These are phyloP conservation scores for Sinocyclocheilus anshuiensis DNA, from an alignment of 2,113 vertebrate species.

Conservation along the genomic window DNA sequence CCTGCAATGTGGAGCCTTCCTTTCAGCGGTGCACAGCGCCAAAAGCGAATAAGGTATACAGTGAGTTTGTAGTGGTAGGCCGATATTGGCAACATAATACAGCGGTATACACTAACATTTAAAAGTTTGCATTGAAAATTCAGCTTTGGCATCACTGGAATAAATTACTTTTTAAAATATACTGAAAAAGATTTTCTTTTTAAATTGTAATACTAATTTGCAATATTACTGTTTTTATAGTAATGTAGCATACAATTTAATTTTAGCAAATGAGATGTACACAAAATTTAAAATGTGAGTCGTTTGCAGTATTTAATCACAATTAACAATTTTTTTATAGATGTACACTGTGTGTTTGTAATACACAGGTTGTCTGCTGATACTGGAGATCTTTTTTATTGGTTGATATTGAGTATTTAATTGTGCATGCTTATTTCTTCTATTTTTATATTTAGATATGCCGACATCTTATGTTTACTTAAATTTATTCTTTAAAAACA, in stretches of 20 bases:
- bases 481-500: not conserved
- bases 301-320: not conserved
- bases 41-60: not conserved
- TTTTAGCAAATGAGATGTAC: not conserved
- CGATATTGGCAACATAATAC: not conserved
- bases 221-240: not conserved
- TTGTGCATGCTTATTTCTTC: not conserved
- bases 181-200: too few relatives aligned
- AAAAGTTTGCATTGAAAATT: not conserved
- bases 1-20: conserved; percentile 20
- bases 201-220: not conserved
- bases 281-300: not conserved
- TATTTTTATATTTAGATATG: not conserved
- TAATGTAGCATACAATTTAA: not conserved
- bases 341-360: not conserved
- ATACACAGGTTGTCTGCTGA: not conserved
- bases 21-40: not conserved
- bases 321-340: not conserved
- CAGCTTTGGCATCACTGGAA: not conserved
- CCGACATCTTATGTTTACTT: not conserved
- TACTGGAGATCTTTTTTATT: not conserved
- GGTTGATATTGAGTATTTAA: not conserved
- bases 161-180: not conserved
- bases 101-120: not conserved
- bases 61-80: not conserved